Conservation (phyloP, 2,113 vertebrate species). For the Odontophorus gujanensis region DNA sequence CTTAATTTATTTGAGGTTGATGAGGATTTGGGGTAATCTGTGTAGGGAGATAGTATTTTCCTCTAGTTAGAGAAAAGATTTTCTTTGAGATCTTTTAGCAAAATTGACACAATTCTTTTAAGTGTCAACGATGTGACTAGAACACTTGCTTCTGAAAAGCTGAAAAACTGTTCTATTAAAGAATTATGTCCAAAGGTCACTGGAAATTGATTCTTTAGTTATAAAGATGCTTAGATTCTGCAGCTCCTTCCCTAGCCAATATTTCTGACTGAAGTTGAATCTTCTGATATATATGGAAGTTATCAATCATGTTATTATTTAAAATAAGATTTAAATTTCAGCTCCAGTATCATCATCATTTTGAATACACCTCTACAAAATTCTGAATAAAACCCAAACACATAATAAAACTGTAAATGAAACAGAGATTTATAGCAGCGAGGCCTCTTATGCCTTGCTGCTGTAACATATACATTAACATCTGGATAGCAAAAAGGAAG, state of each 20-base stretch:
- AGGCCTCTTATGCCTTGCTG: neutral
- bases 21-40: neutral
- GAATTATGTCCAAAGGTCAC: neutral
- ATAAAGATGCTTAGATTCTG: neutral
- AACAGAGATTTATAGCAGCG: neutral
- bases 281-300: neutral
- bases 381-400: neutral
- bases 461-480: neutral
- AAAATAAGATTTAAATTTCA: neutral
- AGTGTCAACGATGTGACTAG: neutral
- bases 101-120: neutral
- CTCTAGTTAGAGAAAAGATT: neutral
- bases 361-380: neutral
- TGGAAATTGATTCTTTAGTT: neutral
- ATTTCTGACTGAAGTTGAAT: neutral
- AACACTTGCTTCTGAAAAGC: neutral
- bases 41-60: neutral
- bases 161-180: neutral
- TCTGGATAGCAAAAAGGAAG: neutral
- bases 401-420: neutral
- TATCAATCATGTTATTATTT: neutral
- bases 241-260: neutral
- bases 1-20: neutral
- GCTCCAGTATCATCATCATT: neutral
- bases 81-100: neutral